Percentiles rank a stretch among this genome's conserved stretches.
phyloP scores from a whole-genome alignment of 2,888 invertebrate species.

The Acanthosepion esculentum region DNA sequence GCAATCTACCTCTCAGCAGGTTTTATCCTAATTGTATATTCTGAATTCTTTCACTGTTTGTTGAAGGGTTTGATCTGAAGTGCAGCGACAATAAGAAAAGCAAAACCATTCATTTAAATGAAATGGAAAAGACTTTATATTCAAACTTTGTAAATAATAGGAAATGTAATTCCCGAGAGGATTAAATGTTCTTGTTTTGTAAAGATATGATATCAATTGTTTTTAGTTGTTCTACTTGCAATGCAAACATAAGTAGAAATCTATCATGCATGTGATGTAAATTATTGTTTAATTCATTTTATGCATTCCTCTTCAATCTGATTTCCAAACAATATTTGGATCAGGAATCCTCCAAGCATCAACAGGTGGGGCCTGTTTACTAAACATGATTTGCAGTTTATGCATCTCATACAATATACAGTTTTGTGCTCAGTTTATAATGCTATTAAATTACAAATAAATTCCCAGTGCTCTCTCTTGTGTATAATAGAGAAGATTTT shows the following conservation, averaged over 20 bases:
- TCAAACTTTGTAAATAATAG: slow-evolving; percentile 18
- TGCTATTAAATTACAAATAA: background rate
- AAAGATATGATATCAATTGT: background rate
- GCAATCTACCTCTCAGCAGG: background rate
- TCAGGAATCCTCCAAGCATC: background rate
- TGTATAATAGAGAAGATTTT: too few species aligned
- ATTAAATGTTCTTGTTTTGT: slow-evolving; percentile 5
- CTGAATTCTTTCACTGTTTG: background rate
- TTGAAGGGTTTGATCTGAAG: background rate
- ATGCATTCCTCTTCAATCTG: background rate
- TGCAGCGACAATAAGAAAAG: background rate
- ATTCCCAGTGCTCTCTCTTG: too few species aligned
- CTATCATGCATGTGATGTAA: background rate
- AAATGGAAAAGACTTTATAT: background rate
- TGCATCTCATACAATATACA: background rate
- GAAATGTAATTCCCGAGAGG: background rate
- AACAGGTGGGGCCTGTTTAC: background rate
- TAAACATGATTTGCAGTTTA: background rate
- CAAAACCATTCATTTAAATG: background rate
- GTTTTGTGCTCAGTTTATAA: background rate
- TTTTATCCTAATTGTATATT: background rate
- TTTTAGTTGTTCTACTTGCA: background rate
- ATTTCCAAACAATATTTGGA: background rate
- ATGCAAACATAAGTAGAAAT: background rate
- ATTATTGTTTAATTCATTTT: background rate